Conservation (phyloP, 2,113 vertebrate genomes). For the Salvelinus fontinalis region DNA sequence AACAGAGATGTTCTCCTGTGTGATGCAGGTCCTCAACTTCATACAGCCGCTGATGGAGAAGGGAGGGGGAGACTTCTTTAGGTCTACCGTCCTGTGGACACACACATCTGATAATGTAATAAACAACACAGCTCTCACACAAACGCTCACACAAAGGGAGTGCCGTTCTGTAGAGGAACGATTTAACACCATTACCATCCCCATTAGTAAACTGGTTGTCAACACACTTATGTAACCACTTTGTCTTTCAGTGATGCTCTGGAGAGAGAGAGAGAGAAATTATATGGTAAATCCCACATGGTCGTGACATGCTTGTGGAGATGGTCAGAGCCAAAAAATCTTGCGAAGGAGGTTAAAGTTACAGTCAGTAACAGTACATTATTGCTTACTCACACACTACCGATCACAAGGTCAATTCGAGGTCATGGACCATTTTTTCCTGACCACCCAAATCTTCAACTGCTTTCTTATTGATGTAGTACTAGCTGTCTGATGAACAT, state of each 20-base stretch:
- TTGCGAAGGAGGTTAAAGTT: no score
- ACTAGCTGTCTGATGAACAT: no score
- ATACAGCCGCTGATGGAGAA: conserved; percentile 63
- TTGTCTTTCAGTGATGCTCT: conserved; percentile 66
- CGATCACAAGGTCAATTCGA: no score
- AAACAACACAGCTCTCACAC: not conserved
- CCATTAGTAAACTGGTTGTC: not conserved
- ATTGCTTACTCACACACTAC: no score
- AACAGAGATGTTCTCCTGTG: not conserved
- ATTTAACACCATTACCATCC: no score
- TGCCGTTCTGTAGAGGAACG: not conserved
- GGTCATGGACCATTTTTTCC: no score
- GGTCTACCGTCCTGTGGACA: conserved; percentile 55
- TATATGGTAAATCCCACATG: not conserved
- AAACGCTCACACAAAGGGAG: not conserved
- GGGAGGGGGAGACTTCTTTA: conserved; percentile 57
- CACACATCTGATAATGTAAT: conserved; percentile 3
- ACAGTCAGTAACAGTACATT: no score
- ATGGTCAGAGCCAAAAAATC: no score
- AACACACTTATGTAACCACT: conserved; percentile 64
- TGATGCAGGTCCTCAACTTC: conserved; percentile 45
- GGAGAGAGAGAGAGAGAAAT: conserved; percentile 12
- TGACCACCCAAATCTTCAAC: no score
- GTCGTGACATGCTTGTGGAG: not conserved
- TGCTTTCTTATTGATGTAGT: no score